Evolutionary conservation across 2,888 invertebrate genomes (phyloP), one percentile per base, ranked within the genome.

Genomic region (Synergus laeviventris): DNA sequence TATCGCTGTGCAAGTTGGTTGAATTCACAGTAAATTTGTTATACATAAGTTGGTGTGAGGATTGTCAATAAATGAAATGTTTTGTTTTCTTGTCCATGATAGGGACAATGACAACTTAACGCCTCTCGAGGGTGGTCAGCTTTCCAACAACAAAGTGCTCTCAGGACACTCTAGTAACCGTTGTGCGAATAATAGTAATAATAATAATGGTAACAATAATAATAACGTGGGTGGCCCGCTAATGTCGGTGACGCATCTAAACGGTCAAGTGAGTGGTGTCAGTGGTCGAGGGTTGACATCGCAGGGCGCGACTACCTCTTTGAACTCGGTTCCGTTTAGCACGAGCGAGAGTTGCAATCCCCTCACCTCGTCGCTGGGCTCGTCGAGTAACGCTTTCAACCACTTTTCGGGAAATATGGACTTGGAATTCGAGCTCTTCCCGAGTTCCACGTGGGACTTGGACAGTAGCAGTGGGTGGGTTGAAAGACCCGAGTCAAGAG

Each of bases 341-440:
- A 82, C 82, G 74, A 80, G 76, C 76, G 85, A 87, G 59, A 81
- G 84, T 66, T 88, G 87, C 84, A 92, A 91, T 91, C 83, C 91
- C 89, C 87, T 89, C 86, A 79, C 81, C 9, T 86, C 86, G 80
- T 87, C 89, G 64, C 84, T 89, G 75, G 86, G 79, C 81, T 85
- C 87, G 77, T 85, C 87, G 77, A 85, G 84, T 31, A 73, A 84
- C 78, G 82, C 87, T 83, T 90, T 89, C 86, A 89, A 89, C 84
- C 86, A 89, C 76, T 89, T 86, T 79, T 76, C 89, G 78, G 87
- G 86, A 79, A 86, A 86, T 81, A 89, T 90, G 89, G 95, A 95
- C 85, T 94, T 95, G 90, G 95, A 95, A 85, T 93, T 95, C 86
- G 95, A 94, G 84, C 92, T 94, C 81, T 93, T 93, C 87, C 93